Evolutionary conservation across 2,113 vertebrate genomes (phyloP).

Genomic region (Neoarius graeffei): DNA sequence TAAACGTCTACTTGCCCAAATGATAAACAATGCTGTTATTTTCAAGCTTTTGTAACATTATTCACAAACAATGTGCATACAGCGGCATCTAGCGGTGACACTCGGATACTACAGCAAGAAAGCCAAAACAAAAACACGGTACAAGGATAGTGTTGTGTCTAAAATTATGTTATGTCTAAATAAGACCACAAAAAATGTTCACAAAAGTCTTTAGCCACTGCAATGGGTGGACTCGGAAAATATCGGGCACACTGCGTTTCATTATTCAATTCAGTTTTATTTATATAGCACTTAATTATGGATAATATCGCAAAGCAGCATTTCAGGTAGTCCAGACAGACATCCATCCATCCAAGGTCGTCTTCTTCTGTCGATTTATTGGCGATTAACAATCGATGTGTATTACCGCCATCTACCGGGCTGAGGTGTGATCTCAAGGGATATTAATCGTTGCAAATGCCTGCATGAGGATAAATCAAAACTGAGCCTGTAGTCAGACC

Average conservation of each 20-base stretch:
- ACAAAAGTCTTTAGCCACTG: not conserved
- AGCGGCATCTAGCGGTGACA: conserved; percentile 63
- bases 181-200: not conserved
- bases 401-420: too few relatives aligned
- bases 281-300: not conserved
- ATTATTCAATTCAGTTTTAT: too few relatives aligned
- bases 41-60: not conserved
- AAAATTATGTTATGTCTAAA: not conserved
- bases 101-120: not conserved
- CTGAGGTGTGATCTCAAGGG: too few relatives aligned
- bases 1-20: not conserved
- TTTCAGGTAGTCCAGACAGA: too few relatives aligned
- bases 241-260: not conserved
- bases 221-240: not conserved
- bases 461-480: too few relatives aligned
- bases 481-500: too few relatives aligned
- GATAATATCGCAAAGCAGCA: too few relatives aligned
- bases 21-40: not conserved
- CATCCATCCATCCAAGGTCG: too few relatives aligned
- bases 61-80: conserved; percentile 23
- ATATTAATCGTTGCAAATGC: too few relatives aligned
- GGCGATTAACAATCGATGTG: too few relatives aligned
- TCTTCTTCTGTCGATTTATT: too few relatives aligned
- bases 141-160: not conserved
- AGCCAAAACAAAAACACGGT: not conserved